Conservation (phyloP, 2,888 invertebrate species). For the Drosophila acutilabella region DNA sequence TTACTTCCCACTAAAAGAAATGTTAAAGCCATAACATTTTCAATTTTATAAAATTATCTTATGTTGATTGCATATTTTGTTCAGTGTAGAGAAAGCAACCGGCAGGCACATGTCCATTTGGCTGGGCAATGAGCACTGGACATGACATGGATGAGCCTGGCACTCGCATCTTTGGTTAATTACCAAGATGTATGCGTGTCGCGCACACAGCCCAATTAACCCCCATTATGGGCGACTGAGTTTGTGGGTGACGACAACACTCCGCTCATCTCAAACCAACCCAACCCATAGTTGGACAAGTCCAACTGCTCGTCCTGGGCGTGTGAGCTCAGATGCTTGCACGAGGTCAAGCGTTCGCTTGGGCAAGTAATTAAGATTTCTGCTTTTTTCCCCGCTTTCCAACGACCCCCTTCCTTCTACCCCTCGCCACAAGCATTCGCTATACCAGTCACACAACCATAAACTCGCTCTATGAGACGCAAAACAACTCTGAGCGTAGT, state of each 20-base stretch:
- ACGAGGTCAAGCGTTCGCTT: conserved; percentile 77
- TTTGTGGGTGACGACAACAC: conserved; percentile 60
- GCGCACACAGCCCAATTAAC: conserved; percentile 83
- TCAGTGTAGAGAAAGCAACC: conserved; percentile 45
- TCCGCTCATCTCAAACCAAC: neutral
- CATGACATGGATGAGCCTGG: conserved; percentile 44
- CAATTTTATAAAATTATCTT: neutral
- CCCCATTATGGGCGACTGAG: conserved; percentile 73
- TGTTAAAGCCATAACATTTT: neutral
- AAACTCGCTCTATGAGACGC: conserved; percentile 70
- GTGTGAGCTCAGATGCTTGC: conserved; percentile 64
- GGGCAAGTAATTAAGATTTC: conserved; percentile 80
- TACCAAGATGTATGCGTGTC: conserved; percentile 84
- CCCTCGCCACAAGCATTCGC: conserved; percentile 31
- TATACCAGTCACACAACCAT: conserved; percentile 69
- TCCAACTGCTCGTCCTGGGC: conserved; percentile 54
- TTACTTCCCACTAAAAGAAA: no score
- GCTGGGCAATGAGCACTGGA: conserved; percentile 24
- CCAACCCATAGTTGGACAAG: conserved; percentile 17
- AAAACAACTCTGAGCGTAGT: conserved; percentile 60
- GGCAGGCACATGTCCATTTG: conserved; percentile 57
- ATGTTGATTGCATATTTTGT: neutral
- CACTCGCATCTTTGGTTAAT: conserved; percentile 82
- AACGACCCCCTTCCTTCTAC: conserved; percentile 7
- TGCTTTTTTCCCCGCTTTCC: conserved; percentile 27